Percentiles rank a stretch among this genome's conserved stretches.
phyloP scores from a whole-genome alignment of 2,888 invertebrate species.

The Ormyrus thymus region DNA sequence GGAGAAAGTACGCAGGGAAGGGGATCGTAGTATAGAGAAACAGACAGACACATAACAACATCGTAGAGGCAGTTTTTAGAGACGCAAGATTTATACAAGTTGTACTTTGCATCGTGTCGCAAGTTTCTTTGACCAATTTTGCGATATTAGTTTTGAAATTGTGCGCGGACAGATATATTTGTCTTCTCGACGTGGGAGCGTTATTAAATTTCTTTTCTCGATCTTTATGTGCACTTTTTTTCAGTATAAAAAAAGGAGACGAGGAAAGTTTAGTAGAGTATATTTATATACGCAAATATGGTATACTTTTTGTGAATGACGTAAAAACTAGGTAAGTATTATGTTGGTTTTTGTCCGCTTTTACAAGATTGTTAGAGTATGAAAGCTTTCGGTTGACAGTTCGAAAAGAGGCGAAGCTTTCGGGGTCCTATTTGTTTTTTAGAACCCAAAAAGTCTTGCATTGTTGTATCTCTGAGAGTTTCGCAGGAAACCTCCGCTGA shows the following conservation, averaged over 20 bases:
- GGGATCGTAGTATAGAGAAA: conserved; percentile 48
- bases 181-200: background rate
- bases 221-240: background rate
- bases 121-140: conserved; percentile 31
- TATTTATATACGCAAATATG: background rate
- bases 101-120: conserved; percentile 47
- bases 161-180: background rate
- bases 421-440: background rate
- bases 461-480: background rate
- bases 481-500: background rate
- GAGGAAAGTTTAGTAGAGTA: background rate
- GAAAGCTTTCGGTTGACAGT: conserved; percentile 19
- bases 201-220: conserved; percentile 1
- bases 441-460: conserved; percentile 6
- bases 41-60: conserved; percentile 69
- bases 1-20: conserved; percentile 56
- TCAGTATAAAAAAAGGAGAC: background rate
- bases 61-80: conserved; percentile 52
- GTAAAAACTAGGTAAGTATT: too few species aligned
- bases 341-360: background rate
- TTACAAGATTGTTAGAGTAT: conserved; percentile 2
- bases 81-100: conserved; percentile 38
- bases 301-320: too few species aligned
- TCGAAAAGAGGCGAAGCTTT: conserved; percentile 19
- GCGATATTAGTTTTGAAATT: background rate